A percentile compares a stretch with the other conserved stretches of the same genome.
Conservation (phyloP, 2,888 invertebrate species). For the Rosalia funebris region DNA sequence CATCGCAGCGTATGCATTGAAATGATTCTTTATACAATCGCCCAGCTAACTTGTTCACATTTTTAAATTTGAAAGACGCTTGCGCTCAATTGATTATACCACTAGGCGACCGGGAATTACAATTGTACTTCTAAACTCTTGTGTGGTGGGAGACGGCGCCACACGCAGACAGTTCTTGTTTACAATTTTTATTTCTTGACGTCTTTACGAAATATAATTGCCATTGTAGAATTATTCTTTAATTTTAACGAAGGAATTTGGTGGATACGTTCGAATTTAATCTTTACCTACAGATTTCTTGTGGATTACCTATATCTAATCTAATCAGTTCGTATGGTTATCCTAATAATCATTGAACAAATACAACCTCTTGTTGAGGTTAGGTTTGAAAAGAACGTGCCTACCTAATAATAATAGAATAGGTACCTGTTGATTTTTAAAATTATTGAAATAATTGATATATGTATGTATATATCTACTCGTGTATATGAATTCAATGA, state of each 20-base stretch:
- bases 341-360: too few relatives aligned
- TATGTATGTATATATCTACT: too few relatives aligned
- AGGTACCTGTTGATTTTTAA: too few relatives aligned
- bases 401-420: too few relatives aligned
- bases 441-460: too few relatives aligned
- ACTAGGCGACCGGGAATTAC: constrained; percentile 61
- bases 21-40: constrained; percentile 63
- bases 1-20: constrained; percentile 64
- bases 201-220: too few relatives aligned
- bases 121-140: constrained; percentile 58
- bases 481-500: too few relatives aligned
- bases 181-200: constrained; percentile 53
- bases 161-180: constrained; percentile 59
- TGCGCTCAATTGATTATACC: constrained; percentile 44
- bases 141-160: constrained; percentile 60
- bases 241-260: not conserved
- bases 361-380: not conserved
- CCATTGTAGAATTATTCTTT: too few relatives aligned
- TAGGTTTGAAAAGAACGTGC: too few relatives aligned
- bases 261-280: not conserved
- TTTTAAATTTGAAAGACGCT: constrained; percentile 25
- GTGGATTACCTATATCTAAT: constrained; percentile 13
- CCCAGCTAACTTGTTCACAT: constrained; percentile 51
- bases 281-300: not conserved
- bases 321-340: not conserved